Conservation (phyloP, 2,113 vertebrate genomes). For the Vulpes lagopus region DNA sequence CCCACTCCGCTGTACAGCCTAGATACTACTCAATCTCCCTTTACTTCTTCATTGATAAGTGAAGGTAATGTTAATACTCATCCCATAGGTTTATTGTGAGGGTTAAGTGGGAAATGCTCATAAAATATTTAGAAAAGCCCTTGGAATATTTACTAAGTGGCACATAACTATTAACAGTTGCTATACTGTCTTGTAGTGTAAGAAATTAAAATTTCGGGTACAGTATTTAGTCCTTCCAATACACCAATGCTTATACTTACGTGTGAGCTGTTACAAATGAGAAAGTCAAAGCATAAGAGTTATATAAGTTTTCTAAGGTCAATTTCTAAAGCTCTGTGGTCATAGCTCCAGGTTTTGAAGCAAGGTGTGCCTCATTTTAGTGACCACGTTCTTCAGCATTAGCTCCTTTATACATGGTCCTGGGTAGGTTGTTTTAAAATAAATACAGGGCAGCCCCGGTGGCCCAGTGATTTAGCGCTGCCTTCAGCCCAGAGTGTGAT, state of each 20-base stretch:
- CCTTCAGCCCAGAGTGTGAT: too few species aligned
- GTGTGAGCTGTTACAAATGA: background rate
- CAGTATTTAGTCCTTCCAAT: background rate
- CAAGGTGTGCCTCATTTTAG: too few species aligned
- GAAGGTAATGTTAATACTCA: background rate
- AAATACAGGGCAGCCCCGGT: background rate
- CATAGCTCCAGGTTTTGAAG: background rate
- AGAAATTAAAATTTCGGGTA: background rate
- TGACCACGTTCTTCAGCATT: background rate
- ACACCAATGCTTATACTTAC: background rate
- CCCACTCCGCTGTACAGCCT: accelerated
- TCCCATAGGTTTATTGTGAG: background rate
- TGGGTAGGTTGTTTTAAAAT: background rate
- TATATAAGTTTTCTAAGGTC: background rate
- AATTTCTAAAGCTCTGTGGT: background rate
- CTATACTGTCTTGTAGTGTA: background rate
- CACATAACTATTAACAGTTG: background rate
- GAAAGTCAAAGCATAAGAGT: background rate
- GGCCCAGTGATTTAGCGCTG: too few species aligned
- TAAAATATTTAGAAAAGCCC: background rate
- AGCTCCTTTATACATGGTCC: background rate
- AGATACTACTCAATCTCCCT: background rate
- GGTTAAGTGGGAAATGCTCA: background rate
- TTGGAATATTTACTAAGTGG: background rate
- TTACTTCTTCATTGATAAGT: background rate